Base-by-base conservation (phyloP, 2,888 invertebrate species). In the Lasioglossum marginatum region DNA sequence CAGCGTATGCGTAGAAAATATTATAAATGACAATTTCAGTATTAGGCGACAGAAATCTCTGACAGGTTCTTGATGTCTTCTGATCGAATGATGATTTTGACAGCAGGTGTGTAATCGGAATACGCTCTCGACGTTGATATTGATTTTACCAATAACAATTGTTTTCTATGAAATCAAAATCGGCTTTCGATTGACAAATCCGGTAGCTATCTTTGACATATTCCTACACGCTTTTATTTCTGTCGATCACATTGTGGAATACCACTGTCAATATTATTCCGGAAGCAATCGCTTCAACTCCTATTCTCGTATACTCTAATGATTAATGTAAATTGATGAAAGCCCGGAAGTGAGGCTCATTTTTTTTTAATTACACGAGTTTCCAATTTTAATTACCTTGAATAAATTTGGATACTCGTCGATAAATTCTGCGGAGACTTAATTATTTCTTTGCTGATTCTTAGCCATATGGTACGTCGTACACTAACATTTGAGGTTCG, bases 321-420 rank as follows among this genome's bases (percentile, higher is more conserved):
- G 10, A 34, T 23, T 34, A 23, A 37, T 34, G 34, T 8, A 19
- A 31, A 6, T 34, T 34, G 10, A 66, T 34, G 31, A 10, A 19
- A 37, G 10, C 1, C 1, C 66, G 34, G 8, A 66, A 34, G 3
- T 1, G 66, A 66, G 19, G 19, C 6, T 16, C 63, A 10, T 40
- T 43, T 31, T 63, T 14, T 60, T 27, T 66, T 34, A 8, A 34
- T 10, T 1, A 37, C 31, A 37, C 34, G 19, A 34, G 66, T 34
- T 19, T 34, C 23, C 34, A 6, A 23, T 66, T 66, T 66, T 63
- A 31, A 63, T 63, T 31, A 63, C 31, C 31, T 63, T 63, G 63
- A 63, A 63, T 63, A 66, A 66, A 66, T 66, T 34, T 66, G 23
- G 37, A 66, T 66, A 66, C 31, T 66, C 23, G 23, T 34, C 34